Base-by-base conservation (phyloP, 2,113 vertebrate genomes). In the Emydocephalus ijimae region DNA sequence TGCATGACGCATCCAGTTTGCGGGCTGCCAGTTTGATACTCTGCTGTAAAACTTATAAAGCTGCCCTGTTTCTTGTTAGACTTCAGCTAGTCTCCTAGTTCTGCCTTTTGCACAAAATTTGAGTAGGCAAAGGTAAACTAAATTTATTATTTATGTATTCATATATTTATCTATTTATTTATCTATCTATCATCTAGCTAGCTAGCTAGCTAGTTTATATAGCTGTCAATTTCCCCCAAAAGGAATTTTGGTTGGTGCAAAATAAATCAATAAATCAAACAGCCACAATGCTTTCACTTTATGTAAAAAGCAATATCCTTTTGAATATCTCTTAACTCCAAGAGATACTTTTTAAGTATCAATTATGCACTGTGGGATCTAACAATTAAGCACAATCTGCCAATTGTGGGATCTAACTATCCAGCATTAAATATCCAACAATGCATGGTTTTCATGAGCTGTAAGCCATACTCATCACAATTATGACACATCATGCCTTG, bases 1-100 rank as follows among this genome's bases (percentile, higher is more conserved):
- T 2, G 0, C 1, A 59, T 59, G 23, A 24, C 0, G 1, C 57
- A 24, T 24, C 57, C 2, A 2, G 6, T 23, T 1, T 7, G 2
- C 9, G 2, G 23, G 23, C 21, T 2, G 7, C 21, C 57, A 24
- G 57, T 59, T 23, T 59, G 57, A 59, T 5, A 59, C 7, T 6
- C 56, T 59, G 21, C 14, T 34, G 5, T 81, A 81, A 81, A 81
- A 39, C 18, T 39, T 39, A 81, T 81, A 81, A 39, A 14, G 69
- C 34, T 81, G 1, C 18, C 69, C 69, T 81, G 69, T 81, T 87
- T 50, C 9, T 26, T 85, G 1, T 23, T 52, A 29, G 45, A n/a
- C 50, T 88, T 88, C 50, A 88, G 87, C 6, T 55, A 29, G 15
- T 52, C 50, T 55, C 55, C 21, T 50, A 18, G 34, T 8, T 20